Evolutionary conservation across 2,888 invertebrate species (phyloP), one percentile per base, ranked within the genome.

Genomic region (Steromphala cineraria): DNA sequence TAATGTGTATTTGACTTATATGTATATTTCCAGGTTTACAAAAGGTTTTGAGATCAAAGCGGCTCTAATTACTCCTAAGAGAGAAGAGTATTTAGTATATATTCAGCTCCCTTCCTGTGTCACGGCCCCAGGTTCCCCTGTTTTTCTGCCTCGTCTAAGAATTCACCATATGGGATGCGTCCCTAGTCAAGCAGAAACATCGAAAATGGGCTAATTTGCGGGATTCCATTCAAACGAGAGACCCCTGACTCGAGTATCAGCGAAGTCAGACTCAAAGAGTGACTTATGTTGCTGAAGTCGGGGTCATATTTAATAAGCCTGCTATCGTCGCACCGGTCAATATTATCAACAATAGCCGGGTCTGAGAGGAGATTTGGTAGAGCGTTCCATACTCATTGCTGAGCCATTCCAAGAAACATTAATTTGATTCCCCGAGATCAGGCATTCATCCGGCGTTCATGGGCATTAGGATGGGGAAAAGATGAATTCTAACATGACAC

Each of bases 281-380:
- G 83, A 83, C 81, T 83, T 83, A 83, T 80, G 83, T 80, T 78
- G 36, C 75, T 7, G 28, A 80, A 77, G 81, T 81, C 83, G 78
- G 76, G 85, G 83, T 78, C 85, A 80, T 81, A 78, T 85, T 83
- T 85, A 85, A 83, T 85, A 83, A 83, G 82, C 75, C 78, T 81
- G 80, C 80, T 83, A 83, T 85, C 83, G 80, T 77, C 28, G n/a
- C 31, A 21, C 53, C 31, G 55, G 76, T 76, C 76, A 76, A 76
- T 76, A 76, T 76, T 76, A 76, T 76, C 76, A 76, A 76, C 76
- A 76, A 76, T 76, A 76, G 76, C 76, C 24, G 17, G 55, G 36
- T 28, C 76, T 53, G 31, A 13, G 28, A 53, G 53, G 76, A 76
- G 53, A 76, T 76, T 53, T 53, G 53, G 28, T 55, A 76, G 76